Conservation (phyloP, 2,888 invertebrate genomes). For the Tenodera sinensis region DNA sequence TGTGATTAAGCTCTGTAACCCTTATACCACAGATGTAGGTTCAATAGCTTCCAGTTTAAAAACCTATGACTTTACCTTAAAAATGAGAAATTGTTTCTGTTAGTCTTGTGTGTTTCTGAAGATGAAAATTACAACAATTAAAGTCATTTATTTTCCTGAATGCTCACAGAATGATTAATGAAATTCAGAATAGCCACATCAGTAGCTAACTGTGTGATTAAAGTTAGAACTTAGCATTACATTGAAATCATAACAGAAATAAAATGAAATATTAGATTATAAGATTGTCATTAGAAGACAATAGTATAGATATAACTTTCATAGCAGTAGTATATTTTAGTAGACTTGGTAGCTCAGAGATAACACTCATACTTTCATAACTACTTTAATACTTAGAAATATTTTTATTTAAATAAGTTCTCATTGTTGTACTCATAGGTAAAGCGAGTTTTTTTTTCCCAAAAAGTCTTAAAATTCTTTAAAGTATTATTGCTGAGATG, state of each 20-base stretch:
- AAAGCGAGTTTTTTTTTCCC: too few relatives aligned
- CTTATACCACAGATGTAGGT: too few relatives aligned
- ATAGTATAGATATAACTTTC: not conserved
- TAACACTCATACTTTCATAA: not conserved
- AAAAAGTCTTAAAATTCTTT: too few relatives aligned
- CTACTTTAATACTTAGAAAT: not conserved
- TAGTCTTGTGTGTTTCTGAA: not conserved
- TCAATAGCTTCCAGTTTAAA: too few relatives aligned
- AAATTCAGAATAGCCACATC: not conserved
- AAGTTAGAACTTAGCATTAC: not conserved
- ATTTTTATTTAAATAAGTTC: not conserved
- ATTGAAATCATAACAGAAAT: not conserved
- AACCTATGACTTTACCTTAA: not conserved
- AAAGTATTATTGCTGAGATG: too few relatives aligned
- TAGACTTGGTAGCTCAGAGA: not conserved
- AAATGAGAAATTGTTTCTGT: not conserved
- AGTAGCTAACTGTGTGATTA: not conserved
- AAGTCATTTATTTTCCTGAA: not conserved
- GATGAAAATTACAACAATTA: not conserved
- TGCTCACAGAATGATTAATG: not conserved
- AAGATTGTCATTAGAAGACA: not conserved
- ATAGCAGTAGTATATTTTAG: not conserved
- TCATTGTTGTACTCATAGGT: not conserved
- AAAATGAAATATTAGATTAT: not conserved
- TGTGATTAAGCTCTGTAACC: too few relatives aligned